Base-by-base conservation (phyloP, 2,797 vertebrate genomes). In the Galago senegalensis region DNA sequence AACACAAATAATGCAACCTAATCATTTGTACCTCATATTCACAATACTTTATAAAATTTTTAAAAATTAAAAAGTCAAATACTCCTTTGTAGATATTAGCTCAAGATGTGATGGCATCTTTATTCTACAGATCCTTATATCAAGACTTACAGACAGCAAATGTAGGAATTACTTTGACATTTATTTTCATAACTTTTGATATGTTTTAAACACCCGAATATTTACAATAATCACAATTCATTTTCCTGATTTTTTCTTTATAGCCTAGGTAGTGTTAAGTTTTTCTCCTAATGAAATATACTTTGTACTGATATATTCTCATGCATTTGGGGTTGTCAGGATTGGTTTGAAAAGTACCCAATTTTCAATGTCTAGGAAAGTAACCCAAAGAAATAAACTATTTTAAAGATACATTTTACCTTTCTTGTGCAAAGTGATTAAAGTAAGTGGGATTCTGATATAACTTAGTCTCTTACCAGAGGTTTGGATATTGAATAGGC, bases 161-260 rank as follows among this genome's bases (percentile, higher is more conserved):
- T 25, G 1, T 40, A 27, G 11, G 25, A 7, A 1, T 20, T 10
- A 90, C 75, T 90, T 89, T 86, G 1, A 94, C 82, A 67, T 91
- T 91, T 40, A 37, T 61, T 88, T 92, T 95, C 84, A 63, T 67
- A 88, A 70, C 20, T 89, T 72, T 84, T 67, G 17, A 70, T 46
- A 69, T 29, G 14, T 56, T 76, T 77, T 43, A 43, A 85, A 82
- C 90, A 27, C 14, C 25, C 49, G 8, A 90, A 61, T 88, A n/a
- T n/a, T 80, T 96, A 37, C 14, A 60, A 72, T 76, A 88, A 43
- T 72, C 21, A 73, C 12, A 93, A 91, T 53, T 58, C 43, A 85
- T 65, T 87, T 92, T 84, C 18, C 23, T 23, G 1, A 29, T 73
- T 73, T 91, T 93, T 80, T 95, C 81, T 49, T 94, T 76, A 12